These are phyloP conservation scores for Ephestia elutella DNA, from an alignment of 1,140 invertebrate genomes.

Conservation along the genomic window DNA sequence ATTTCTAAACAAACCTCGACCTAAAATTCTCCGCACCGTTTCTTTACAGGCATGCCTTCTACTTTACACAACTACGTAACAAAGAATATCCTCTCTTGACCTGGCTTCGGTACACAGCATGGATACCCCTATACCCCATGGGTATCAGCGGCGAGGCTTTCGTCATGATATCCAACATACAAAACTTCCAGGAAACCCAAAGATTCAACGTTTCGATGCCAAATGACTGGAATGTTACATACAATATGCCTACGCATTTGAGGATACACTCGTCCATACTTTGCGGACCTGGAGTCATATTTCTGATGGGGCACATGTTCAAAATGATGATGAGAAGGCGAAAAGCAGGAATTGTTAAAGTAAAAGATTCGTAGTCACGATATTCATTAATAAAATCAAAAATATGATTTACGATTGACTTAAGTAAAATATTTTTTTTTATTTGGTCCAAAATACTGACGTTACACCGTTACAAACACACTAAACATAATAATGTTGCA, in stretches of 20 bases:
- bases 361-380: not conserved
- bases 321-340: not conserved
- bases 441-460: too few species aligned
- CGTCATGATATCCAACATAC: conserved; percentile 86
- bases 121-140: conserved; percentile 94
- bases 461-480: too few species aligned
- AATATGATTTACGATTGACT: too few species aligned
- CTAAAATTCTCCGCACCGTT: not conserved
- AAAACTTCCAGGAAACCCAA: conserved; percentile 90
- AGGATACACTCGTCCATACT: conserved; percentile 85
- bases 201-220: conserved; percentile 86
- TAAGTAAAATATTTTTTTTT: too few species aligned
- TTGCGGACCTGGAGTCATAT: conserved; percentile 82
- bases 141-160: conserved; percentile 92
- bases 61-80: conserved; percentile 78
- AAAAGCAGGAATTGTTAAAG: not conserved
- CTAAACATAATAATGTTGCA: too few species aligned
- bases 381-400: too few species aligned
- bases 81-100: conserved; percentile 84
- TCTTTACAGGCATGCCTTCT: conserved; percentile 7
- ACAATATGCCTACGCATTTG: conserved; percentile 88
- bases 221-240: conserved; percentile 89
- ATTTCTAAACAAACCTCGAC: too few species aligned
- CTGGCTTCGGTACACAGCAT: conserved; percentile 93
- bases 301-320: conserved; percentile 86